phyloP scores from a whole-genome alignment of 2,888 invertebrate species.

The Raillietiella orientalis region DNA sequence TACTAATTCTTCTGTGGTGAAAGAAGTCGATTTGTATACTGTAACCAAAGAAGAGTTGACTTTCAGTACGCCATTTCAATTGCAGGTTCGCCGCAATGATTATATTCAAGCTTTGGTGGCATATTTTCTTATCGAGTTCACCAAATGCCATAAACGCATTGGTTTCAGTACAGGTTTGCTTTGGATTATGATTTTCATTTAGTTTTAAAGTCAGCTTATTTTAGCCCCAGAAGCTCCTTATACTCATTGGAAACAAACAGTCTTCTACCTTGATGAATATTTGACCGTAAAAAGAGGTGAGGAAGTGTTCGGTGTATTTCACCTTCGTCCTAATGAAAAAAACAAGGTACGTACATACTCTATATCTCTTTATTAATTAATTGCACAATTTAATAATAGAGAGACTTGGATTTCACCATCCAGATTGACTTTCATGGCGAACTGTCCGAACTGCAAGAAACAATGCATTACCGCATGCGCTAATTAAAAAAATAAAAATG shows the following conservation, averaged over 20 bases:
- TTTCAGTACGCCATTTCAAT: conserved; percentile 55
- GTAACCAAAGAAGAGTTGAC: conserved; percentile 80
- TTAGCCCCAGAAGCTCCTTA: conserved; percentile 75
- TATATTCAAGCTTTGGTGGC: conserved; percentile 93
- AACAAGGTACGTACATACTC: conserved; percentile 28
- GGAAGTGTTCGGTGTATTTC: conserved; percentile 63
- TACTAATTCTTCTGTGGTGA: conserved; percentile 68
- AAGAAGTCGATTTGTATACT: conserved; percentile 93
- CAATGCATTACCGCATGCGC: neutral
- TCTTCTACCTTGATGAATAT: conserved; percentile 90
- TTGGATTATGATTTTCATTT: conserved; percentile 3
- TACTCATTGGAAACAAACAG: conserved; percentile 98
- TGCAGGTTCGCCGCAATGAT: conserved; percentile 50
- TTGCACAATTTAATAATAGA: too few relatives aligned
- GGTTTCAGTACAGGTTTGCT: conserved; percentile 58
- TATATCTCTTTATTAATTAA: conserved; percentile 6
- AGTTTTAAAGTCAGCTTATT: conserved; percentile 4
- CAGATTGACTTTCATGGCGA: conserved; percentile 54
- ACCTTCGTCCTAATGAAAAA: conserved; percentile 76
- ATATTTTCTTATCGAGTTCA: conserved; percentile 97
- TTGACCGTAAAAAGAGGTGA: conserved; percentile 83
- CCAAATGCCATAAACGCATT: conserved; percentile 90
- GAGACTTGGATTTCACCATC: conserved; percentile 84
- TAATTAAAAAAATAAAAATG: too few relatives aligned
- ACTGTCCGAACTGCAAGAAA: conserved; percentile 8